These are phyloP conservation scores for Telenomus remus DNA, from an alignment of 1,140 invertebrate species.

Conservation along the genomic window DNA sequence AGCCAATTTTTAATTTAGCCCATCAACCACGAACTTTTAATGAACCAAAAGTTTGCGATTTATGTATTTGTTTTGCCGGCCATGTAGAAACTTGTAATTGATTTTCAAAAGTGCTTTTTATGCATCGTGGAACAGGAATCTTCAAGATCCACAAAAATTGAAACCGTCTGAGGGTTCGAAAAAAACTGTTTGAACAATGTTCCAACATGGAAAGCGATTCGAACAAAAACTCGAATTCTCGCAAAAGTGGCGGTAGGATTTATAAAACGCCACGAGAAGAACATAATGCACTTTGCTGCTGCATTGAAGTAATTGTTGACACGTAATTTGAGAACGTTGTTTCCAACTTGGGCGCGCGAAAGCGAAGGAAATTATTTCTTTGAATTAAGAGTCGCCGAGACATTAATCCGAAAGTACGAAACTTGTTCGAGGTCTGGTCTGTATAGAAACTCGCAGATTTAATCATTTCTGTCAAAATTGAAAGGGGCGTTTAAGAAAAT, in stretches of 20 bases:
- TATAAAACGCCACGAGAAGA: conserved; percentile 25
- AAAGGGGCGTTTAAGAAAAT: no score
- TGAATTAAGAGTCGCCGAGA: conserved; percentile 19
- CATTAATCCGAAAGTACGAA: conserved; percentile 14
- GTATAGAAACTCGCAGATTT: background rate
- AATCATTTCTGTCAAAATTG: no score
- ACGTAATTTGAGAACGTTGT: conserved; percentile 32
- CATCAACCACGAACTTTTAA: conserved; percentile 37
- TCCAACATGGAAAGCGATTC: no score
- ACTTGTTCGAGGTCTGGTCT: conserved; percentile 8
- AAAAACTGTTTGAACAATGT: no score
- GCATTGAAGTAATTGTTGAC: conserved; percentile 13
- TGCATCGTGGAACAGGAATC: background rate
- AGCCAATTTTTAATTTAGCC: conserved; percentile 35
- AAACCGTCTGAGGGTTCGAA: background rate
- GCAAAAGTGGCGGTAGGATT: conserved; percentile 15
- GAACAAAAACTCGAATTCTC: background rate
- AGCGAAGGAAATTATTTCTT: conserved; percentile 18
- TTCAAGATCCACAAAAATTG: background rate
- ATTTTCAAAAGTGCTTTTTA: conserved; percentile 5
- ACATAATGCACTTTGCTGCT: conserved; percentile 15
- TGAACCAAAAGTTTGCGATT: conserved; percentile 29
- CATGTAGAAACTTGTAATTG: conserved; percentile 37
- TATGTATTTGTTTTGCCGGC: conserved; percentile 26
- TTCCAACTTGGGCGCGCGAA: conserved; percentile 27